phyloP scores from a whole-genome alignment of 2,113 vertebrate species.

The Anser brachyrhynchus region DNA sequence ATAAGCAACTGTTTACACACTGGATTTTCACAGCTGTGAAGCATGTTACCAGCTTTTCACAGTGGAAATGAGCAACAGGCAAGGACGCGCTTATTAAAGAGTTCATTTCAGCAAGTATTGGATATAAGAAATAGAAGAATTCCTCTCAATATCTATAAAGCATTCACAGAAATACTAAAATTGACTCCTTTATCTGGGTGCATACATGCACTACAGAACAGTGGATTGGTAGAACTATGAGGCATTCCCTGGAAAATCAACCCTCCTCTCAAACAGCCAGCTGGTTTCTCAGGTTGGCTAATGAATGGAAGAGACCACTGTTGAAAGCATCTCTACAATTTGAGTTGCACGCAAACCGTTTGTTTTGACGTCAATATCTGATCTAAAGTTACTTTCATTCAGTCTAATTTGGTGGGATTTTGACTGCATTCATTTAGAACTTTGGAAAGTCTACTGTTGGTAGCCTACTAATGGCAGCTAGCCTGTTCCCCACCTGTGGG shows the following conservation, averaged over 20 bases:
- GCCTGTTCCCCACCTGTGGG: background rate
- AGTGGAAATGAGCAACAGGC: background rate
- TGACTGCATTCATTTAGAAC: background rate
- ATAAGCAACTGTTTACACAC: slow-evolving; percentile 27
- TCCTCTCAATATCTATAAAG: background rate
- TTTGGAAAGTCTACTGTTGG: background rate
- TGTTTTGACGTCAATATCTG: background rate
- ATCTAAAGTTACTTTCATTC: background rate
- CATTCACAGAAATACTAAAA: background rate
- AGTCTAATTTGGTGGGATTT: background rate
- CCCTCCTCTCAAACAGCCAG: background rate
- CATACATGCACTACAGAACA: background rate
- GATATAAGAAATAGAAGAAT: background rate
- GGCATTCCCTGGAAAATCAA: background rate
- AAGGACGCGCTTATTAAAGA: background rate
- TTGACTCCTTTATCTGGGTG: background rate
- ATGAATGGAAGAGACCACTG: background rate
- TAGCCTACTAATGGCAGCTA: no score
- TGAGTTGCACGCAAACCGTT: background rate
- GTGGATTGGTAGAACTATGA: background rate
- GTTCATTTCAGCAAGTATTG: background rate
- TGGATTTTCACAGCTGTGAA: slow-evolving; percentile 25
- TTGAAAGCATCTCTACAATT: background rate
- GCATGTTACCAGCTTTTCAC: background rate
- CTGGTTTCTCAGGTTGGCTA: background rate